Percentiles rank a stretch among this genome's conserved stretches.
Evolutionary conservation across 2,888 invertebrate genomes (phyloP).

Genomic region (Phlogophora meticulosa): DNA sequence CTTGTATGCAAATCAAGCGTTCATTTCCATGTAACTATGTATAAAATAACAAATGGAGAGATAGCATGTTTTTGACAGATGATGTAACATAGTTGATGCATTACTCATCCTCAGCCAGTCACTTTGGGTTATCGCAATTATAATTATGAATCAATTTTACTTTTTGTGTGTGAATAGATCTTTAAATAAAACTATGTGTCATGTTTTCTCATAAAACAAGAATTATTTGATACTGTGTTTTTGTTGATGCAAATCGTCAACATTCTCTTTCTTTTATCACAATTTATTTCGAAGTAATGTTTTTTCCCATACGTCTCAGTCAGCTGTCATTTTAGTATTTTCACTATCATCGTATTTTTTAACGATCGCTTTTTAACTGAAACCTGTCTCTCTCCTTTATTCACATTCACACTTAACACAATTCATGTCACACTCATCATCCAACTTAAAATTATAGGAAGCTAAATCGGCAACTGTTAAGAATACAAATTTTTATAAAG

Average conservation of each 20-base stretch:
- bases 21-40: constrained; percentile 54
- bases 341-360: no score
- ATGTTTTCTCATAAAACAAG: not conserved
- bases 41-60: constrained; percentile 53
- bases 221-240: not conserved
- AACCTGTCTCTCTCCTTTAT: not conserved
- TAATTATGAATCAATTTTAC: constrained; percentile 55
- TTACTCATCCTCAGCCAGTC: constrained; percentile 55
- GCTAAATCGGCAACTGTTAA: not conserved
- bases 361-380: not conserved
- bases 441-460: not conserved
- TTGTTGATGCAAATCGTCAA: not conserved
- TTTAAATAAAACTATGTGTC: constrained; percentile 21
- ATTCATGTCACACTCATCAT: not conserved
- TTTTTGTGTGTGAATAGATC: constrained; percentile 27
- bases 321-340: not conserved
- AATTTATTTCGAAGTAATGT: not conserved
- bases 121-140: constrained; percentile 54
- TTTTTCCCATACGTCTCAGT: not conserved
- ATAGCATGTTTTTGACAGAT: constrained; percentile 64
- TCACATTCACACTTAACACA: not conserved
- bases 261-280: not conserved
- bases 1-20: constrained; percentile 62
- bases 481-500: no score
- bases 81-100: constrained; percentile 60